phyloP scores from a whole-genome alignment of 1,140 invertebrate genomes.

The Yoshiicerus persimilis region DNA sequence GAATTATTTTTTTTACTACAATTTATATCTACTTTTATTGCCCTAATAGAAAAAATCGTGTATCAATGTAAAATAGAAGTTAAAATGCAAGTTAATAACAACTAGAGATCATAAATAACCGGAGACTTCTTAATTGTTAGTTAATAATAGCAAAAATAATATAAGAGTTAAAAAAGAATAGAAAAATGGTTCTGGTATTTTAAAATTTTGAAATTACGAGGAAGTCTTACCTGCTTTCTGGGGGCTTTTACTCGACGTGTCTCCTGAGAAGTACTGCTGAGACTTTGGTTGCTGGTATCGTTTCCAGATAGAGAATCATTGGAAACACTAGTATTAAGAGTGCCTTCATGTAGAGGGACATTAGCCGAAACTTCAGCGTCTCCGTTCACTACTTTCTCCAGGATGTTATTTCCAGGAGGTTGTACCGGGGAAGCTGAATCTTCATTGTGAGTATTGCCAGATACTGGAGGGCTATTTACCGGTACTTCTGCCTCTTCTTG shows the following conservation, averaged over 20 bases:
- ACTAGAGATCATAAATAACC: too few relatives aligned
- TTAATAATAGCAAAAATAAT: neutral
- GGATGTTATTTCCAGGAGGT: neutral
- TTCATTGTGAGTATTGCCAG: neutral
- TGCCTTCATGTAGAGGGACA: neutral
- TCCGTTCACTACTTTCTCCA: neutral
- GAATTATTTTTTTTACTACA: too few relatives aligned
- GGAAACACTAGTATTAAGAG: neutral
- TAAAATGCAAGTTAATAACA: too few relatives aligned
- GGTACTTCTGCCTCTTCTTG: neutral
- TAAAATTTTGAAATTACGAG: neutral
- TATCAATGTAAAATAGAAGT: too few relatives aligned
- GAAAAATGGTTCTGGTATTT: too few relatives aligned
- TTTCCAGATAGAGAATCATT: neutral
- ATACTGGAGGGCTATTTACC: neutral
- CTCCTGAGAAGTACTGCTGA: neutral
- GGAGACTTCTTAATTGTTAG: too few relatives aligned
- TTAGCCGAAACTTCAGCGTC: neutral
- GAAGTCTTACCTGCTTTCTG: constrained; percentile 39
- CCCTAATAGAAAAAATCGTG: too few relatives aligned
- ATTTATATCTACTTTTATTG: too few relatives aligned
- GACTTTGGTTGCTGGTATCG: neutral
- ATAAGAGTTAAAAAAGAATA: neutral
- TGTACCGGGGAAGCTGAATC: neutral
- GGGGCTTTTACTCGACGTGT: constrained; percentile 32